A percentile compares a stretch with the other conserved stretches of the same genome.
Evolutionary conservation across 2,888 invertebrate species (phyloP).

Genomic region (Nasonovia ribisnigri): DNA sequence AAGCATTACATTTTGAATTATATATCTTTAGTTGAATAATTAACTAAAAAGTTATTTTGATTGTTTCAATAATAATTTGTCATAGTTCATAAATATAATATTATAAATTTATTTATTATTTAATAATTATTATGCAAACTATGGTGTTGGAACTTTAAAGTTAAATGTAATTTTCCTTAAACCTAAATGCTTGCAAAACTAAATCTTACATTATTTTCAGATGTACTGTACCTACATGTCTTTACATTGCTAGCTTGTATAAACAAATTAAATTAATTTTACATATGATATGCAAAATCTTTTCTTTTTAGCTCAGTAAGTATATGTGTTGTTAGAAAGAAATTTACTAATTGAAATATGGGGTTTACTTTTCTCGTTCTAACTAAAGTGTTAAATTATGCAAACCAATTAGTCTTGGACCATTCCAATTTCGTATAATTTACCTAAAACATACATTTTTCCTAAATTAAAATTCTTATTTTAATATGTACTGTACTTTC

Average conservation of each 20-base stretch:
- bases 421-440: no score
- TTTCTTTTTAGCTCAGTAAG: no score
- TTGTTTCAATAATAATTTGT: background rate
- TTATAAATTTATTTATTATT: no score
- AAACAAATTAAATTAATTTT: background rate
- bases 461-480: no score
- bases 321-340: no score
- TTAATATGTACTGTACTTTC: no score
- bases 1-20: background rate
- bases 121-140: background rate
- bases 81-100: no score
- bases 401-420: no score
- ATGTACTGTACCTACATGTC: slow-evolving; percentile 42
- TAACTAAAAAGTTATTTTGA: background rate
- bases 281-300: no score
- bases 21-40: background rate
- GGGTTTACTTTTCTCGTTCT: background rate
- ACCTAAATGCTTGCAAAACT: slow-evolving; percentile 38
- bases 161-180: slow-evolving; percentile 35
- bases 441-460: no score
- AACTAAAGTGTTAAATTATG: no score
- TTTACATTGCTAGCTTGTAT: slow-evolving; percentile 47
- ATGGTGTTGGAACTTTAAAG: slow-evolving; percentile 20
- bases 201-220: slow-evolving; percentile 44
- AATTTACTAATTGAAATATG: background rate